phyloP scores from a whole-genome alignment of 1,140 invertebrate genomes.

The Phymastichus coffea region DNA sequence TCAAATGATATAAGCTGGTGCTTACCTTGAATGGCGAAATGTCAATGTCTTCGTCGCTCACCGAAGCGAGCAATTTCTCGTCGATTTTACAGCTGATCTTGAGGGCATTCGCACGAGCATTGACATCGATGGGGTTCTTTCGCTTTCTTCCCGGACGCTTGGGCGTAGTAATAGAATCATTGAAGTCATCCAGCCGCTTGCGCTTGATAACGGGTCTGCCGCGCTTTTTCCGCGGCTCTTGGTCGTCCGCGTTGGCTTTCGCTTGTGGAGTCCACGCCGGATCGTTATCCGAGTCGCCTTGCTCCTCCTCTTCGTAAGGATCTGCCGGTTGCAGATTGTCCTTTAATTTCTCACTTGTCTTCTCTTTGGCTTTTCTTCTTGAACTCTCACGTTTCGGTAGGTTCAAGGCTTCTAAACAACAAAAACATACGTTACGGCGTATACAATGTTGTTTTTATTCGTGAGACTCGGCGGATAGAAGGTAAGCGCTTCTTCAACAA shows the following conservation, averaged over 20 bases:
- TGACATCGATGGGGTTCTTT: constrained; percentile 30
- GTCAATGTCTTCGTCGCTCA: constrained; percentile 51
- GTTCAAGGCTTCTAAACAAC: constrained; percentile 35
- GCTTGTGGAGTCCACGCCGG: constrained; percentile 68
- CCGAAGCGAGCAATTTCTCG: constrained; percentile 46
- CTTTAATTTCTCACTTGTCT: constrained; percentile 53
- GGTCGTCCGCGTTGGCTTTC: constrained; percentile 52
- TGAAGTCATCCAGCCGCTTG: neutral
- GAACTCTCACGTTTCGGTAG: constrained; percentile 64
- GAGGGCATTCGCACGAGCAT: neutral
- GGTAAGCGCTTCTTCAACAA: neutral
- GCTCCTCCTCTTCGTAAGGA: constrained; percentile 54
- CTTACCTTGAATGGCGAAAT: constrained; percentile 54
- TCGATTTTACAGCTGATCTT: constrained; percentile 39
- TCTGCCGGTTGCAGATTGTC: constrained; percentile 47
- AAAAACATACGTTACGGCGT: too few species aligned
- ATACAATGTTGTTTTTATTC: neutral
- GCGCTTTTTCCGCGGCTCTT: constrained; percentile 49
- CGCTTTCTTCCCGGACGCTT: constrained; percentile 46
- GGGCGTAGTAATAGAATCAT: neutral
- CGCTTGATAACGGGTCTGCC: constrained; percentile 46
- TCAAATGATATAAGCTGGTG: too few species aligned
- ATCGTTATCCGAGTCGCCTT: constrained; percentile 68
- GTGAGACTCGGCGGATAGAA: neutral
- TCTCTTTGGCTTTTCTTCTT: constrained; percentile 67